Conservation (phyloP, 2,797 vertebrate species). For the Synaphobranchus kaupii region DNA sequence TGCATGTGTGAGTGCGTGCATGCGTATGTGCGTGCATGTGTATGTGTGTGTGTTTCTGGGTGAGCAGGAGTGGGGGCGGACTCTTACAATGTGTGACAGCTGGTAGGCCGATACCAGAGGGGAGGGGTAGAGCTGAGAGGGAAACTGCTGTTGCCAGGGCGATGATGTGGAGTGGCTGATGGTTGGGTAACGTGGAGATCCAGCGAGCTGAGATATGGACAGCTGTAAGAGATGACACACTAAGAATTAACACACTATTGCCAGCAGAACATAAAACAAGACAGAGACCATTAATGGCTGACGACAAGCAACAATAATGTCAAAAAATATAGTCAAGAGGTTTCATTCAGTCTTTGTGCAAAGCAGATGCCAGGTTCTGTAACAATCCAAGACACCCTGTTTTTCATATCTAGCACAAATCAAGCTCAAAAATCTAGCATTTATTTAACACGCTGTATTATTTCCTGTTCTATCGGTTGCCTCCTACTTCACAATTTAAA, state of each 20-base stretch:
- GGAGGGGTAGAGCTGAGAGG: slow-evolving; percentile 66
- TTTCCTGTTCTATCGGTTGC: not conserved
- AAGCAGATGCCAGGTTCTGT: not conserved
- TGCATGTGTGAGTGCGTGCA: slow-evolving; percentile 13
- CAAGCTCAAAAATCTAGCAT: not conserved
- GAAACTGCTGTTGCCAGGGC: slow-evolving; percentile 59
- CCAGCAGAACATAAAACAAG: slow-evolving; percentile 33
- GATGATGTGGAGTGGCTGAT: slow-evolving; percentile 60
- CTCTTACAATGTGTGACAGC: slow-evolving; percentile 78
- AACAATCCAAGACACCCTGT: not conserved
- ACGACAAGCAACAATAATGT: not conserved
- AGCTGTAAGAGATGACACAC: slow-evolving; percentile 72
- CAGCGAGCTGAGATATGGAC: slow-evolving; percentile 85
- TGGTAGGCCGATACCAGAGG: slow-evolving; percentile 71
- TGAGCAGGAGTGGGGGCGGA: slow-evolving; percentile 47
- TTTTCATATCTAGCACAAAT: not conserved
- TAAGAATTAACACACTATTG: slow-evolving; percentile 48
- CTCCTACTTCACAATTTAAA: not conserved
- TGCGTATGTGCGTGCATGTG: slow-evolving; percentile 30
- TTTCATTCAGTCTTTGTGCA: not conserved
- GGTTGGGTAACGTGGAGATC: slow-evolving; percentile 68
- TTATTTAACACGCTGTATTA: not conserved
- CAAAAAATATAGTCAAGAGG: not conserved
- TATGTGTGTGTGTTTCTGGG: slow-evolving; percentile 30
- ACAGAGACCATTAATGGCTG: slow-evolving; percentile 25